A percentile compares a stretch with the other conserved stretches of the same genome.
phyloP scores from a whole-genome alignment of 1,140 invertebrate species.

The Anoplolepis gracilipes region DNA sequence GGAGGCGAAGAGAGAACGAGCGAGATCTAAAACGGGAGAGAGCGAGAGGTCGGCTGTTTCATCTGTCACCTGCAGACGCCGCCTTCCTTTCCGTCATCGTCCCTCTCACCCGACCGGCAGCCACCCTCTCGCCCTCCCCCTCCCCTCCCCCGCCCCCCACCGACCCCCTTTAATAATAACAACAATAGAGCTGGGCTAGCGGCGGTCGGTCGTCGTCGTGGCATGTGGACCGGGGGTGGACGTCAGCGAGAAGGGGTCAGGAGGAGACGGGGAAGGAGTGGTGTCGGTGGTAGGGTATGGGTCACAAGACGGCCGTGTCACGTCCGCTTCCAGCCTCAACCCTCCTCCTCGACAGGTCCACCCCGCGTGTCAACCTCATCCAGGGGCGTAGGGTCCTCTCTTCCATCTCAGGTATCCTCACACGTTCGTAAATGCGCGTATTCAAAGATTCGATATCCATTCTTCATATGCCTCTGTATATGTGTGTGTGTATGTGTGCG shows the following conservation, averaged over 20 bases:
- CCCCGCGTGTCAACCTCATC: constrained; percentile 79
- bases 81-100: constrained; percentile 86
- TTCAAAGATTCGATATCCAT: constrained; percentile 6
- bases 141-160: constrained; percentile 17
- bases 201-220: constrained; percentile 79
- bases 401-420: constrained; percentile 62
- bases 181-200: constrained; percentile 83
- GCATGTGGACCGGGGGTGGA: constrained; percentile 75
- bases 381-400: constrained; percentile 70
- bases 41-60: constrained; percentile 82
- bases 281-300: constrained; percentile 75
- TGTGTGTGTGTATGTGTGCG: too few relatives aligned
- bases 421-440: constrained; percentile 11
- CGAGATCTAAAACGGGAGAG: constrained; percentile 69
- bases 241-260: constrained; percentile 62
- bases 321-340: constrained; percentile 82
- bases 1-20: constrained; percentile 67
- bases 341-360: constrained; percentile 78
- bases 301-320: constrained; percentile 85
- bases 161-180: constrained; percentile 84
- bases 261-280: constrained; percentile 68
- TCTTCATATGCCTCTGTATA: not conserved
- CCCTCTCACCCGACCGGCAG: constrained; percentile 76
- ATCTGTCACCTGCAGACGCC: constrained; percentile 86
- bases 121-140: constrained; percentile 47